Base-by-base conservation (phyloP, 2,888 invertebrate species). In the Desoria tigrina region DNA sequence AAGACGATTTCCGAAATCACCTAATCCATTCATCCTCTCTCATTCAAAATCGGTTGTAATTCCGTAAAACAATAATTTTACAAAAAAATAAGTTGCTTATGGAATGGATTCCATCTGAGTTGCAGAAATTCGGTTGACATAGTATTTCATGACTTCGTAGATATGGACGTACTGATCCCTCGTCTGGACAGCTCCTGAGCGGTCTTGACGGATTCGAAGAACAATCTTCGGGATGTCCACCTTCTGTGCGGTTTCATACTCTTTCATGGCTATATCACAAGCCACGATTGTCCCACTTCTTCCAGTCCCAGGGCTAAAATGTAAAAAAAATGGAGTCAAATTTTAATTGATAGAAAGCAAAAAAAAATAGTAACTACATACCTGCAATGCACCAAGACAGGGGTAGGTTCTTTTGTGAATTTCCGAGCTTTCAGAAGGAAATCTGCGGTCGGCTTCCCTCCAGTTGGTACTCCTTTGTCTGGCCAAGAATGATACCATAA, bases 401-500 rank as follows among this genome's bases (percentile, higher is more conserved):
- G 89, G 42, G 89, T 90, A 21, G 86, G 83, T 78, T 79, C 79
- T 37, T 83, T 82, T 76, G 83, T 82, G 72, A 80, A 82, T 71
- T 83, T 82, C 63, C 94, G 85, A 69, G 92, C 91, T 81, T 94
- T 94, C 21, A 91, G 86, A 49, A 95, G 83, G 82, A 94, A 92
- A 60, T 92, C 90, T 55, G 94, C 90, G 54, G 95, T 83, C 0
- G 91, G 89, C 59, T 90, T 87, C 59, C 88, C 88, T 77, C 94
- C 93, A 7, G 86, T 85, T 1, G 94, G 94, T 0, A 90, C 89
- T 0, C 93, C 93, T 70, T 88, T 87, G n/a, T 87, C 85, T 0
- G 95, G 94, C 95, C 95, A 96, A 45, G 84, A 84, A 78, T 92
- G 87, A 82, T 92, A 94, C 94, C 95, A 95, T 78, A 94, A 87